Evolutionary conservation across 1,140 invertebrate genomes (phyloP).

Genomic region (Zophobas atratus): DNA sequence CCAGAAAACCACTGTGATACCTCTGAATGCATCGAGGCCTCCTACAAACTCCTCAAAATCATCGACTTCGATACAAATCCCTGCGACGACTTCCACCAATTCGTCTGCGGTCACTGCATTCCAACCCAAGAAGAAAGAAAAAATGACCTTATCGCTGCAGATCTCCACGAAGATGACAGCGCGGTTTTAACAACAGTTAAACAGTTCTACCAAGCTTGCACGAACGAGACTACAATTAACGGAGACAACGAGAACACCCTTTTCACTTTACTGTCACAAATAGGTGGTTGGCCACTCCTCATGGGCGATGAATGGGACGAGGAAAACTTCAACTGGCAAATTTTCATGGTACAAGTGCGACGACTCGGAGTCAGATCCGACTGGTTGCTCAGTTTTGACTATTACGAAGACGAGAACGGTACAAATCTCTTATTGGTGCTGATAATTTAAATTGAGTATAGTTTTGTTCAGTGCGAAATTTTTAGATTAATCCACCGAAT

Average conservation of each 20-base stretch:
- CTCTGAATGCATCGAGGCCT: constrained; percentile 38
- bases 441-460: not conserved
- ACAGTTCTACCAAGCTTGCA: constrained; percentile 36
- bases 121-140: constrained; percentile 66
- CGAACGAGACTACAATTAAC: constrained; percentile 30
- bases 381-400: constrained; percentile 30
- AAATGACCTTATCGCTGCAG: constrained; percentile 52
- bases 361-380: constrained; percentile 69
- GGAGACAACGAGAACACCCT: constrained; percentile 5
- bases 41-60: constrained; percentile 33
- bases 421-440: constrained; percentile 14
- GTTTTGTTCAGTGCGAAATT: not conserved
- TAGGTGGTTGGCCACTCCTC: constrained; percentile 44
- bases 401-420: constrained; percentile 22
- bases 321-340: constrained; percentile 20
- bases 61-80: constrained; percentile 72
- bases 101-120: constrained; percentile 75
- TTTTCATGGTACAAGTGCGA: constrained; percentile 74
- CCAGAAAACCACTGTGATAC: constrained; percentile 22
- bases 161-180: not conserved
- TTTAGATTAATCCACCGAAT: not conserved
- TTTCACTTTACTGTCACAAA: not conserved
- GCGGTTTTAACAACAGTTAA: not conserved
- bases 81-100: constrained; percentile 82
- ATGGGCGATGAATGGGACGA: constrained; percentile 43